These are phyloP conservation scores for Ophthalmolycus amberensis DNA, from an alignment of 2,113 vertebrate genomes.

Conservation along the genomic window DNA sequence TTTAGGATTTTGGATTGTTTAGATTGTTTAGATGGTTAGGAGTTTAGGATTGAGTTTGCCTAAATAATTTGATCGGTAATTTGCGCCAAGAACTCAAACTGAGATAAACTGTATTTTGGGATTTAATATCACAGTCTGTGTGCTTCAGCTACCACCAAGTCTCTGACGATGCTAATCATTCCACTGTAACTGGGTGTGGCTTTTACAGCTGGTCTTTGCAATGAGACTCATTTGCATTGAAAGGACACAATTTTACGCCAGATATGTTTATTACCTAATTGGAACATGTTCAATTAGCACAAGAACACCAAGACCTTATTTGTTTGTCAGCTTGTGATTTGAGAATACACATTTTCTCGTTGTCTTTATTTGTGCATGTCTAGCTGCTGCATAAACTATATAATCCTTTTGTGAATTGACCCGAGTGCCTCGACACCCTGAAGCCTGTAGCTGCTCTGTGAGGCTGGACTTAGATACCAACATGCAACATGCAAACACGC, in stretches of 20 bases:
- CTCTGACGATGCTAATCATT: not conserved
- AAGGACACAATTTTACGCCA: not conserved
- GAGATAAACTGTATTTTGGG: not conserved
- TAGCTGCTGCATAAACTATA: not conserved
- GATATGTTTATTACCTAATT: not conserved
- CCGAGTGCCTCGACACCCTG: no score
- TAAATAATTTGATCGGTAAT: not conserved
- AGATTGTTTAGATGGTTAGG: no score
- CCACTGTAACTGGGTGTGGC: not conserved
- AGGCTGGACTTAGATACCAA: no score
- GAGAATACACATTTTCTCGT: not conserved
- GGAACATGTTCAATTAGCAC: not conserved
- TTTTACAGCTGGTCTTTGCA: not conserved
- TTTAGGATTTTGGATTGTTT: no score
- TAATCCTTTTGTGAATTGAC: not conserved
- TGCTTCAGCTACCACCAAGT: not conserved
- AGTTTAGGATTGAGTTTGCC: no score
- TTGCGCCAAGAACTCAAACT: not conserved
- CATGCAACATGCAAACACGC: not conserved
- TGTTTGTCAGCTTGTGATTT: not conserved
- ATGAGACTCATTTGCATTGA: not conserved
- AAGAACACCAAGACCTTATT: not conserved
- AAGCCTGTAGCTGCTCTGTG: no score
- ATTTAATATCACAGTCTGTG: not conserved
- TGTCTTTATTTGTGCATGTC: not conserved